These are phyloP conservation scores for Galeopterus variegatus DNA, from an alignment of 2,113 vertebrate species.

Conservation along the genomic window DNA sequence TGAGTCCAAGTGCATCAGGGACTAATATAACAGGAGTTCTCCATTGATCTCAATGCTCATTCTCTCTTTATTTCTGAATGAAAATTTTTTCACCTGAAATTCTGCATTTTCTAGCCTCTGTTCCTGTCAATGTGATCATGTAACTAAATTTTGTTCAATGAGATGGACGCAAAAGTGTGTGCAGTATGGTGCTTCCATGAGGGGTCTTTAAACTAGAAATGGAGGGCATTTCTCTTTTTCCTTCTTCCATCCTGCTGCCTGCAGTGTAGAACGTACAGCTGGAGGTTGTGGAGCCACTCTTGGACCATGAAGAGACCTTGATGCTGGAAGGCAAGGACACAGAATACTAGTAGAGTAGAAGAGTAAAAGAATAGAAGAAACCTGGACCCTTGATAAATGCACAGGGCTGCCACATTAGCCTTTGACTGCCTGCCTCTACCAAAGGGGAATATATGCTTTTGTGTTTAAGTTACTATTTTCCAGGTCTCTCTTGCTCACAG, in stretches of 20 bases:
- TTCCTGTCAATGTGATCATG: background rate
- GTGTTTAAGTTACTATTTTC: background rate
- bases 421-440: background rate
- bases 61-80: background rate
- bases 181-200: background rate
- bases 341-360: background rate
- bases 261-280: fast-evolving
- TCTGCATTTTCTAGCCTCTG: background rate
- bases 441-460: background rate
- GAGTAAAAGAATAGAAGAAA: background rate
- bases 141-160: background rate
- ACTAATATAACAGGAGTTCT: background rate
- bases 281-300: background rate
- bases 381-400: background rate
- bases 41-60: background rate
- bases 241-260: background rate
- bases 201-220: background rate
- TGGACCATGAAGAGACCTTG: background rate
- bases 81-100: background rate
- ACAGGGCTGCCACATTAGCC: too few relatives aligned
- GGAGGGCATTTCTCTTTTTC: fast-evolving
- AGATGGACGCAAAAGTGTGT: background rate
- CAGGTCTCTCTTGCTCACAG: background rate
- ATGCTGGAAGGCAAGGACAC: background rate
- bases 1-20: background rate